These are phyloP conservation scores for Teleogryllus occipitalis DNA, from an alignment of 1,140 invertebrate genomes.

Conservation along the genomic window DNA sequence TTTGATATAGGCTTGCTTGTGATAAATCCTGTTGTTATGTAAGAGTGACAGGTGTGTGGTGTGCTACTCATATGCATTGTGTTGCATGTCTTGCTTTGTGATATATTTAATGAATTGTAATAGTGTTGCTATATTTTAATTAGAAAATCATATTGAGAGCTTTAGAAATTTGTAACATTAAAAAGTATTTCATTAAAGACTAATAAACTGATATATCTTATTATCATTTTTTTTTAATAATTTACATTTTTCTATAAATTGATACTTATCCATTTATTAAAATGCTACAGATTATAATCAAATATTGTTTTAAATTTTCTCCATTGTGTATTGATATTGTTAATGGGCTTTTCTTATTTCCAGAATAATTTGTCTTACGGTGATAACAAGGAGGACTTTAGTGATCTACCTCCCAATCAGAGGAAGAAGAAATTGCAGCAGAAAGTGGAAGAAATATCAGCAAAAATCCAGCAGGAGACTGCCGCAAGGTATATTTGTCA, in stretches of 20 bases:
- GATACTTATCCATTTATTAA: too few relatives aligned
- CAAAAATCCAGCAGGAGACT: slow-evolving; percentile 85
- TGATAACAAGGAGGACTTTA: slow-evolving; percentile 87
- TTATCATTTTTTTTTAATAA: too few relatives aligned
- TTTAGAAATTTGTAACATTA: too few relatives aligned
- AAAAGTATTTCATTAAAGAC: too few relatives aligned
- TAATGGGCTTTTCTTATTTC: slow-evolving; percentile 25
- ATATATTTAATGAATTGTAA: not conserved
- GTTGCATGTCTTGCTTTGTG: not conserved
- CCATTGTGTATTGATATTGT: too few relatives aligned
- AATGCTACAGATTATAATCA: too few relatives aligned
- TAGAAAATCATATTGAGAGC: too few relatives aligned
- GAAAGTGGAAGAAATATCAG: slow-evolving; percentile 80
- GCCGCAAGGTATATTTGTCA: slow-evolving; percentile 62
- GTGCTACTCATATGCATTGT: not conserved
- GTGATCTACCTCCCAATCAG: slow-evolving; percentile 94
- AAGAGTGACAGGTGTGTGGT: not conserved
- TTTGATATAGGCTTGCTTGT: not conserved
- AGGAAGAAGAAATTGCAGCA: slow-evolving; percentile 86
- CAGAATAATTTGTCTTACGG: slow-evolving; percentile 68
- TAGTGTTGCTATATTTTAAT: too few relatives aligned
- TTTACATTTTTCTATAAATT: too few relatives aligned
- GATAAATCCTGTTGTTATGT: not conserved
- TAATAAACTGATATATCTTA: too few relatives aligned
- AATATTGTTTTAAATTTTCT: too few relatives aligned